Base-by-base conservation (phyloP, 2,888 invertebrate genomes). In the Aphrophora alni region DNA sequence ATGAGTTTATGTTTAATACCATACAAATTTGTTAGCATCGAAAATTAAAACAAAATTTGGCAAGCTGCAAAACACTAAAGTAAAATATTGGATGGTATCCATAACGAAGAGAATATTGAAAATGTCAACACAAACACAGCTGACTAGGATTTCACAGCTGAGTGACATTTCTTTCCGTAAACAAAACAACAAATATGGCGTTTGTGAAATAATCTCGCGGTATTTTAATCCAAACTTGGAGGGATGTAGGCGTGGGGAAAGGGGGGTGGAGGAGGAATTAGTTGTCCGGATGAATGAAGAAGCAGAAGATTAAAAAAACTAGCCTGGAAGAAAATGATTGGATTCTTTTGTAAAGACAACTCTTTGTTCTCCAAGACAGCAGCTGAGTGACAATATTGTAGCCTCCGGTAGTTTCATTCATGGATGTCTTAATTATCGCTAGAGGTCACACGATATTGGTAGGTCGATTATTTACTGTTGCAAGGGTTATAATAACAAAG, bases 261-360 rank as follows among this genome's bases (percentile, higher is more conserved):
- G 5, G 4, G 59, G 4, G n/a, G 59, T 14, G 4, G 59, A 0
- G n/a, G 59, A 3, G 4, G 59, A 59, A 59, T 59, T 59, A 59
- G 59, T 59, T 59, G 59, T 59, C 12, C 10, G 59, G 59, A 59
- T 59, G 59, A 59, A 59, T 59, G 59, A 59, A 44, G 59, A 59
- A 21, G 59, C 59, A 21, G 59, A 21, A 59, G 59, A 59, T 59
- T 59, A 59, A 59, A 59, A 59, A 59, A 59, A 59, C 59, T 59
- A 59, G 59, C 59, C 59, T n/a, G 59, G 59, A 59, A 59, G 59
- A 59, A 59, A 59, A 59, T 59, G 59, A 59, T 59, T 59, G 59
- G 59, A 59, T 21, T n/a, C 59, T 59, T 59, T 59, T 59, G 59
- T 59, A 10, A 59, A 21, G 59, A 59, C 21, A 21, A 21, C 21